phyloP scores from a whole-genome alignment of 2,797 vertebrate genomes.

The Clamator glandarius region DNA sequence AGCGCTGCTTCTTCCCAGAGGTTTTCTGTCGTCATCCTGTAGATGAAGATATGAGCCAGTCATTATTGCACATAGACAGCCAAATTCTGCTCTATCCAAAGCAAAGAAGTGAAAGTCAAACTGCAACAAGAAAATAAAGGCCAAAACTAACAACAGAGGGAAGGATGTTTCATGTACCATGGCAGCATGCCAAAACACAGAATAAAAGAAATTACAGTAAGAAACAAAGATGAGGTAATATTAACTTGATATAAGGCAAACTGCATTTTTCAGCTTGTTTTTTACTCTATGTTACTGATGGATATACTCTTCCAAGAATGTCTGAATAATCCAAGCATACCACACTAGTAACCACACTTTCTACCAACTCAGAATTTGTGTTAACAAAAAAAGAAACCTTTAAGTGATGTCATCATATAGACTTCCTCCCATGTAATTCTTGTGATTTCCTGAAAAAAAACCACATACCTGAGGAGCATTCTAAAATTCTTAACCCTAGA shows the following conservation, averaged over 20 bases:
- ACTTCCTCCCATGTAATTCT: neutral
- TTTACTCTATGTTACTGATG: neutral
- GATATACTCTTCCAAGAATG: neutral
- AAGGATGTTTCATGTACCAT: neutral
- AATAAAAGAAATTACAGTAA: neutral
- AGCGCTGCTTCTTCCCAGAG: neutral
- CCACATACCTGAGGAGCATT: neutral
- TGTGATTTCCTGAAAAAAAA: neutral
- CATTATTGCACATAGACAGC: neutral
- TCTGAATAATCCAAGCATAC: neutral
- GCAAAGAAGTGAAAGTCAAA: neutral
- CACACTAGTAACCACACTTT: neutral
- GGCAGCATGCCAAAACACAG: neutral
- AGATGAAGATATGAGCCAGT: accelerated
- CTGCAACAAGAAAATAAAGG: neutral
- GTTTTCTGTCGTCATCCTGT: neutral
- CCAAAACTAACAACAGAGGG: neutral
- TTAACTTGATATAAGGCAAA: neutral
- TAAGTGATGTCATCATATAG: neutral
- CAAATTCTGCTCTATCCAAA: neutral
- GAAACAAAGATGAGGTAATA: neutral
- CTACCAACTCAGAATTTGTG: neutral
- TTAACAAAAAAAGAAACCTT: constrained; percentile 27
- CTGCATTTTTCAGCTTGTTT: neutral
- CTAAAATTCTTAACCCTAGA: neutral